Evolutionary conservation across 2,888 invertebrate genomes (phyloP), one percentile per base, ranked within the genome.

Genomic region (Eupithecia abbreviata): DNA sequence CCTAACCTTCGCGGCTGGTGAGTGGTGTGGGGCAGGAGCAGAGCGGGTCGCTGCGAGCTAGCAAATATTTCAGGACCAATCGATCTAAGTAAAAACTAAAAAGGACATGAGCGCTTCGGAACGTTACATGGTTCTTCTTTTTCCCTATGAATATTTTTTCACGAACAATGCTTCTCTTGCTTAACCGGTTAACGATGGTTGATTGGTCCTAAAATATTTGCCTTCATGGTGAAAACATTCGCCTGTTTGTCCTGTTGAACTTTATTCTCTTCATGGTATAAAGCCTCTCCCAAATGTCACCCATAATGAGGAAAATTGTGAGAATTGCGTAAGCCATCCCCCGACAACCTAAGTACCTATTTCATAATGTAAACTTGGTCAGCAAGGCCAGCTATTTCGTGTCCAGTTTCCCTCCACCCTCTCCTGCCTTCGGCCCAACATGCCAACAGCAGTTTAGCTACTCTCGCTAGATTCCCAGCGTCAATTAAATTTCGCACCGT

Each of bases 401-500:
- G 55, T 18, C 7, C 30, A 10, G 18, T 51, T n/a, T 12, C 41
- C n/a, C 80, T 78, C 80, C 18, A 12, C 13, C 18, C 77, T 71
- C 79, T 70, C 76, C 72, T 78, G 71, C 51, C 71, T 81, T 81
- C 51, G 15, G 47, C 62, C 73, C 77, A 73, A 80, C 78, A 77
- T 79, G 80, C 81, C 81, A 80, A 81, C 83, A 82, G 81, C 79
- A 84, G 81, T 81, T 80, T 73, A 79, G 77, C 83, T 75, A 79
- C 81, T 81, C 81, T 81, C 80, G 78, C 81, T 78, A 82, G 81
- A 82, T 83, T 81, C 80, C 79, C 74, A 77, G 80, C 79, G 83
- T 84, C 83, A 83, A 84, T 84, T 84, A 84, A 83, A 83, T 82
- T 80, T 80, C 78, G 79, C 79, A 78, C 81, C 82, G 83, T 82